Evolutionary conservation across 1,140 invertebrate species (phyloP).

Genomic region (Bilobella aurantiaca): DNA sequence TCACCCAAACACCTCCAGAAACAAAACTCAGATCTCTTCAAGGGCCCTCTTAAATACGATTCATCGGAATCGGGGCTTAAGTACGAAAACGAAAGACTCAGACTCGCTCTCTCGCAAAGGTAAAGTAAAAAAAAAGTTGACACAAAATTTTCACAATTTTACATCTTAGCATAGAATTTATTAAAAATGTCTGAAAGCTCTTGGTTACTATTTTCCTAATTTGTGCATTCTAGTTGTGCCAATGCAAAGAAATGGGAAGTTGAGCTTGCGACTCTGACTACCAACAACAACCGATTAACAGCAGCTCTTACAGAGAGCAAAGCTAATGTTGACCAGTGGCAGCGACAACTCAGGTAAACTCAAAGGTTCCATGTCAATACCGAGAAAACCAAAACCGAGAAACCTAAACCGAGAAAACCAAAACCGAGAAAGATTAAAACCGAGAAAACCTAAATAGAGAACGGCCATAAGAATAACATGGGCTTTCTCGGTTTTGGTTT

Average conservation of each 20-base stretch:
- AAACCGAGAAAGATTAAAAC: too few species aligned
- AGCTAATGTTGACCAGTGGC: constrained; percentile 97
- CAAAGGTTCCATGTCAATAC: too few species aligned
- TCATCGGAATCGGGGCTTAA: constrained; percentile 76
- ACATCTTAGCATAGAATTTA: too few species aligned
- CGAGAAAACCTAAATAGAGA: too few species aligned
- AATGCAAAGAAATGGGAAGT: constrained; percentile 99
- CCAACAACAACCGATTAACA: constrained; percentile 86
- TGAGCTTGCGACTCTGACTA: constrained; percentile 88
- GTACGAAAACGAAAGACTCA: constrained; percentile 93
- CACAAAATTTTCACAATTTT: too few species aligned
- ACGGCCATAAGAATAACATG: too few species aligned
- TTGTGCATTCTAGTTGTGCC: constrained; percentile 59
- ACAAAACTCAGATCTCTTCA: constrained; percentile 35
- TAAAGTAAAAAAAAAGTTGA: too few species aligned
- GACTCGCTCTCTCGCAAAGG: constrained; percentile 90
- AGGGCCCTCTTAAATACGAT: constrained; percentile 14
- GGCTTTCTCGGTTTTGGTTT: too few species aligned
- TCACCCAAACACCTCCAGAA: constrained; percentile 28
- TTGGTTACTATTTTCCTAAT: too few species aligned
- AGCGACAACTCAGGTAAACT: constrained; percentile 65
- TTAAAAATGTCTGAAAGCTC: too few species aligned
- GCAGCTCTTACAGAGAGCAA: constrained; percentile 93
- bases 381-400: too few species aligned
- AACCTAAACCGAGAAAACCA: too few species aligned